A percentile compares a stretch with the other conserved stretches of the same genome.
These are phyloP conservation scores for Phyto melanocephala DNA, from an alignment of 2,888 invertebrate genomes.

Conservation along the genomic window DNA sequence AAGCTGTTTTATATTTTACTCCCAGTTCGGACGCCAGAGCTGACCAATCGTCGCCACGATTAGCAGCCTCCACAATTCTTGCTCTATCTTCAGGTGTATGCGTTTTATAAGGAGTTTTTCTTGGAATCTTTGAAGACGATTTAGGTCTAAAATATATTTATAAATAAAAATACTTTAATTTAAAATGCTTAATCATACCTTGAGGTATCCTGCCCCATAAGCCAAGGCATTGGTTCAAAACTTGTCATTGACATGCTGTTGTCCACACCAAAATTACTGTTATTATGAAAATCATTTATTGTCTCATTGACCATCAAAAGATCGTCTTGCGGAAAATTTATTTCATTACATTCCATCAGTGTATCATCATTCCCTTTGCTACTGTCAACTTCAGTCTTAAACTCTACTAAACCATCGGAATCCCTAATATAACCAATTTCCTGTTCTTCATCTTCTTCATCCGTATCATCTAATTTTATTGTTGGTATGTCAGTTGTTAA, in stretches of 20 bases:
- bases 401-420: constrained; percentile 68
- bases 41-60: constrained; percentile 61
- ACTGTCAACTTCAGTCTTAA: constrained; percentile 38
- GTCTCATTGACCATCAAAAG: constrained; percentile 43
- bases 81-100: constrained; percentile 56
- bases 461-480: constrained; percentile 57
- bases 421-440: constrained; percentile 61
- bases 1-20: constrained; percentile 62
- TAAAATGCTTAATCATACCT: constrained; percentile 32
- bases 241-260: constrained; percentile 41
- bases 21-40: constrained; percentile 54
- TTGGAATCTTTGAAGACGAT: constrained; percentile 35
- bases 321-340: constrained; percentile 43
- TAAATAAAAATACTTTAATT: background rate
- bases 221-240: constrained; percentile 53
- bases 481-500: constrained; percentile 54
- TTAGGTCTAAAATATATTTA: constrained; percentile 39
- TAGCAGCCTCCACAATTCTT: constrained; percentile 58
- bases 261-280: constrained; percentile 30
- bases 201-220: constrained; percentile 2
- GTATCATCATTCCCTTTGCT: background rate
- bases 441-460: constrained; percentile 38
- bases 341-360: background rate
- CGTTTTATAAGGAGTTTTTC: constrained; percentile 60
- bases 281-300: constrained; percentile 35